Percentiles rank a stretch among this genome's conserved stretches.
phyloP scores from a whole-genome alignment of 2,888 invertebrate species.

The Odontothrips loti region DNA sequence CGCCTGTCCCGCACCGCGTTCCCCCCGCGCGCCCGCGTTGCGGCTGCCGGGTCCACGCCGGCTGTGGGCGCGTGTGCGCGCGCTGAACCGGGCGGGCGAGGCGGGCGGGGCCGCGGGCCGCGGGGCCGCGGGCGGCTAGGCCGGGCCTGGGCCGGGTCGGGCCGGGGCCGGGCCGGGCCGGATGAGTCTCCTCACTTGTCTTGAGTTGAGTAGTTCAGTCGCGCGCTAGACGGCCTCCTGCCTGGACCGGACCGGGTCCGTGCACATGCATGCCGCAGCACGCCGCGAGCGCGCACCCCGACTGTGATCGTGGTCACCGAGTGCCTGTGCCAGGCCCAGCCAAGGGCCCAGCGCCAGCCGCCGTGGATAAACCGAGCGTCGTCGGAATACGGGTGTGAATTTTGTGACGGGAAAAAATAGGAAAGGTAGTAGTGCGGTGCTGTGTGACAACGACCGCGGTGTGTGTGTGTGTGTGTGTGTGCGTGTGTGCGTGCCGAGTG shows the following conservation, averaged over 20 bases:
- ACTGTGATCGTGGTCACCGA: too few species aligned
- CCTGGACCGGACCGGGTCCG: neutral
- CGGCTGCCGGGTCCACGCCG: neutral
- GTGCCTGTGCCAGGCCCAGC: too few species aligned
- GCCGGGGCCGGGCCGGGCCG: neutral
- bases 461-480: too few species aligned
- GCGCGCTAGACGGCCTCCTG: conserved; percentile 16
- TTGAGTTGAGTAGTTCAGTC: conserved; percentile 8
- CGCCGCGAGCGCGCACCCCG: too few species aligned
- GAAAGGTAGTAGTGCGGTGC: too few species aligned
- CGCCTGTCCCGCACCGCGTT: neutral
- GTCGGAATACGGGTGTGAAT: too few species aligned
- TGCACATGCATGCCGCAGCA: neutral
- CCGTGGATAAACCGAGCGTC: too few species aligned
- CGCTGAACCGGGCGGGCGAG: neutral
- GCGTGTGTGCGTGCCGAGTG: too few species aligned
- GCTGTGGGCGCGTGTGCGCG: neutral
- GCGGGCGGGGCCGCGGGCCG: neutral
- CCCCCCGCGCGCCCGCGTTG: neutral
- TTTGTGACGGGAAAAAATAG: too few species aligned
- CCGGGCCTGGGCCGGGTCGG: neutral
- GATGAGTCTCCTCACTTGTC: conserved; percentile 15
- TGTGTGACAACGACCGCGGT: too few species aligned
- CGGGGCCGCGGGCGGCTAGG: neutral
- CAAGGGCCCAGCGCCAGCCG: too few species aligned